phyloP scores from a whole-genome alignment of 2,888 invertebrate genomes.

The Cyclophora punctaria region DNA sequence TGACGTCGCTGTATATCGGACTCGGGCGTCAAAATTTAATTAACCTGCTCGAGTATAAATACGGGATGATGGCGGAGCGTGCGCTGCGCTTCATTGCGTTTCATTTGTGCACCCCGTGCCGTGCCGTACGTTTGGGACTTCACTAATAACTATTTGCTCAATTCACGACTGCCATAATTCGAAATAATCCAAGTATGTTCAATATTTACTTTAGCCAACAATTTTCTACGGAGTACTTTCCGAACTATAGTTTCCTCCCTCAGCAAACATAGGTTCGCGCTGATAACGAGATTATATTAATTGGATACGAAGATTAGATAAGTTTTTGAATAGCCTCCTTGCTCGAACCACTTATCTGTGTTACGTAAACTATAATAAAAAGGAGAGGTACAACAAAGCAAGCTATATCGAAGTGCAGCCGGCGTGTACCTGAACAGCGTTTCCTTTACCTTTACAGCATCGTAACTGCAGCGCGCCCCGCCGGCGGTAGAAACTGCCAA shows the following conservation, averaged over 20 bases:
- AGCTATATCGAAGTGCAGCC: conserved; percentile 8
- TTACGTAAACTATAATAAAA: too few species aligned
- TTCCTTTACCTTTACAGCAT: conserved; percentile 13
- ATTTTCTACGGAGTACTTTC: too few species aligned
- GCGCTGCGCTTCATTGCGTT: conserved; percentile 31
- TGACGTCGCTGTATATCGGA: conserved; percentile 11
- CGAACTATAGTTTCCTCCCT: too few species aligned
- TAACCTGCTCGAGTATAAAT: conserved; percentile 34
- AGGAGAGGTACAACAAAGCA: not conserved
- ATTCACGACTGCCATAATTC: not conserved
- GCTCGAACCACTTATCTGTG: not conserved
- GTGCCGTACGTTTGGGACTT: conserved; percentile 18
- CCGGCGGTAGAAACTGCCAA: conserved; percentile 45
- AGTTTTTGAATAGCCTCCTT: too few species aligned
- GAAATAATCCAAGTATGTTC: not conserved
- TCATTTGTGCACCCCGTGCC: conserved; percentile 29
- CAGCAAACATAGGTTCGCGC: too few species aligned
- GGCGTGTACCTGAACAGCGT: conserved; percentile 9
- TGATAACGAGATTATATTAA: too few species aligned
- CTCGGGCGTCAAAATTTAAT: conserved; percentile 47
- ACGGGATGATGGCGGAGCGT: conserved; percentile 14
- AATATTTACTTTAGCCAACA: conserved; percentile 1
- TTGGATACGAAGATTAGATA: too few species aligned
- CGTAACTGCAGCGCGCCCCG: conserved; percentile 18
- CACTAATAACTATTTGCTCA: conserved; percentile 4